Evolutionary conservation across 2,113 vertebrate genomes (phyloP), one percentile per base, ranked within the genome.

Genomic region (Otolemur garnettii): DNA sequence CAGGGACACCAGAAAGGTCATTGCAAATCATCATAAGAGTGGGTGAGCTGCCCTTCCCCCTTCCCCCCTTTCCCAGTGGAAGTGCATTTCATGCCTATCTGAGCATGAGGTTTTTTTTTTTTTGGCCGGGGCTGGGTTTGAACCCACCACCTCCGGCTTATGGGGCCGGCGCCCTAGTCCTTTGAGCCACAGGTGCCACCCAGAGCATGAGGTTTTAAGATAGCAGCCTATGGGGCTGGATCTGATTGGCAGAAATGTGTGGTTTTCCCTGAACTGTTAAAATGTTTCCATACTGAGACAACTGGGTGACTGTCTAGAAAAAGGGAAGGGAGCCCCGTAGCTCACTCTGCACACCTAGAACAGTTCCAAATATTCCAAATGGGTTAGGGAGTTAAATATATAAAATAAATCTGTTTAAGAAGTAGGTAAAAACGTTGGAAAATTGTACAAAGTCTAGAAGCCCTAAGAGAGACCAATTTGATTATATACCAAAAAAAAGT

Each of bases 221-320:
- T 0, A 4, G 84, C 30, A 53, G 62, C 80, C 77, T 57, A 18
- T 4, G 11, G 30, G 75, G 66, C 57, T 28, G 2, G 9, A 45
- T 42, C 59, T 50, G 87, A 7, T 33, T 57, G 79, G 77, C 89
- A 92, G 91, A 64, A 82, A 33, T 18, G 26, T 75, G 33, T 71
- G 81, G 35, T 94, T 94, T 79, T 19, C 68, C 66, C 53, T 24
- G 33, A 87, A 60, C 82, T 72, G 42, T 85, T 80, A 77, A 66
- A 81, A 38, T 83, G 79, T 87, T 71, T 96, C 84, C 78, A n/a
- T 79, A 88, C 87, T 89, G 92, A 89, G 92, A 85, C 79, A 91
- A 62, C 57, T 30, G 62, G 21, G 30, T 50, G 60, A 77, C 64
- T 78, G 87, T 79, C 55, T 94, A 91, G 35, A 93, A 62, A 30